Base-by-base conservation (phyloP, 2,888 invertebrate species). In the Polietes domitor region DNA sequence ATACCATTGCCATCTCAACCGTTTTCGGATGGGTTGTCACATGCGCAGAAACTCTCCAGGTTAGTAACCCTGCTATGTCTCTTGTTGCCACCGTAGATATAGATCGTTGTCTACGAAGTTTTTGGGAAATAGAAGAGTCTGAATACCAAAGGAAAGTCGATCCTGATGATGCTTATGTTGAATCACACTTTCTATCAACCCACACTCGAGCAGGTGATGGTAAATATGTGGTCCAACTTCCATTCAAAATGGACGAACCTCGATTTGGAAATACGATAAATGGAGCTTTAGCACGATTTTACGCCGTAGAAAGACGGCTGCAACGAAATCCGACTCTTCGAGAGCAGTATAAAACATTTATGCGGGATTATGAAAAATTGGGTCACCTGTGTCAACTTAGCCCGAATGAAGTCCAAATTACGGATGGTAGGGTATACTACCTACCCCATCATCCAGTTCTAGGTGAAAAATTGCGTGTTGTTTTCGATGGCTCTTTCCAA, bases 371-470 rank as follows among this genome's bases (percentile, higher is more conserved):
- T 41, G 68, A 53, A 24, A 6, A 26, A 1, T 15, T 68, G 4
- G 77, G 77, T 5, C 55, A n/a, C 24, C 37, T 41, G 65, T 17
- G 41, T 17, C 19, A 65, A 65, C 2, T 65, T 17, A 65, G 6
- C n/a, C 58, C 43, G 15, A 12, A 7, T 19, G 50, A 28, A 50
- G 12, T 63, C 19, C 19, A 63, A 1, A 3, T 43, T 2, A 24
- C 21, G 3, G 61, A 70, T 12, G 71, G 68, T 7, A 73, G 43
- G 15, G 63, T 80, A 10, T 77, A 68, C 10, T 83, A 83, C 17
- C 12, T 77, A 19, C 80, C 80, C 15, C 80, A 83, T 70, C 75
- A 83, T 17, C 74, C 72, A 17, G 21, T 80, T 17, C 6, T 82
- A 47, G 70, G 70, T 26, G 26, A 70, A 9, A 50, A 50, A 21